phyloP scores from a whole-genome alignment of 2,888 invertebrate species.

The Steinernema carpocapsae region DNA sequence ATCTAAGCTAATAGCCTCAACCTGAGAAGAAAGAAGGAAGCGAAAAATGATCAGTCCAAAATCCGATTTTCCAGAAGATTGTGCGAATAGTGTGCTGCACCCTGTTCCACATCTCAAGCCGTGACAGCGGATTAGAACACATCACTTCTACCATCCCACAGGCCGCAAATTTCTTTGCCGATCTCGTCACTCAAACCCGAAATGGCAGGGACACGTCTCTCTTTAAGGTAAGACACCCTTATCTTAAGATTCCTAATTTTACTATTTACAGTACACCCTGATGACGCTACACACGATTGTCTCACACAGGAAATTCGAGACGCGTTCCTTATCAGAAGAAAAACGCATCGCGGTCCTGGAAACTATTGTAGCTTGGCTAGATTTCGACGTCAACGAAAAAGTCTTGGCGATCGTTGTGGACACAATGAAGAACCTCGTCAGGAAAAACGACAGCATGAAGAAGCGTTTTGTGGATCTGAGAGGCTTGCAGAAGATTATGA shows the following conservation, averaged over 20 bases:
- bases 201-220: slow-evolving; percentile 5
- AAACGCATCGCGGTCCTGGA: slow-evolving; percentile 1
- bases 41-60: no score
- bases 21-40: no score
- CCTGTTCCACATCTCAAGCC: slow-evolving; percentile 9
- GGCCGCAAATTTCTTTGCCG: slow-evolving; percentile 16
- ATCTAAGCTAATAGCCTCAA: no score
- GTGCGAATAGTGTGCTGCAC: slow-evolving; percentile 7
- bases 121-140: neutral
- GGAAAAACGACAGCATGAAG: neutral
- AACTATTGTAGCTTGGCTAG: slow-evolving; percentile 6
- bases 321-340: neutral
- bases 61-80: slow-evolving; percentile 1
- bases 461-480: neutral
- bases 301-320: neutral
- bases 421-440: slow-evolving; percentile 5
- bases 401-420: slow-evolving; percentile 15
- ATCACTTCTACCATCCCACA: neutral
- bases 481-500: neutral
- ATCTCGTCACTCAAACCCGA: neutral
- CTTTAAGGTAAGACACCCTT: neutral
- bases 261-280: slow-evolving; percentile 11
- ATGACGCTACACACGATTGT: slow-evolving; percentile 22
- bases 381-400: slow-evolving; percentile 11
- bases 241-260: neutral